A percentile compares a stretch with the other conserved stretches of the same genome.
phyloP scores from a whole-genome alignment of 2,113 vertebrate species.

The Apodemus sylvaticus region DNA sequence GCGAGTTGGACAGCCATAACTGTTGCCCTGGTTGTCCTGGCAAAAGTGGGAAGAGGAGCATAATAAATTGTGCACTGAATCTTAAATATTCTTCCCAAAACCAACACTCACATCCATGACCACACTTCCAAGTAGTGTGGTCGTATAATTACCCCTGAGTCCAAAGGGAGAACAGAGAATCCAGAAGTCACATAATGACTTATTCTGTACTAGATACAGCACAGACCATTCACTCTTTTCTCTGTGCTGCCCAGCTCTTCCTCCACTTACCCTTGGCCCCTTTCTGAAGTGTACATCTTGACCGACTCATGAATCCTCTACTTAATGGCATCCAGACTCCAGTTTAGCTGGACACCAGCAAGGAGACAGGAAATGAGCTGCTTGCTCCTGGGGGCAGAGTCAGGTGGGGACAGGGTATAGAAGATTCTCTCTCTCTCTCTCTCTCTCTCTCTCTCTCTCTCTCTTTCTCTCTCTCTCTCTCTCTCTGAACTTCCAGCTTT shows the following conservation, averaged over 20 bases:
- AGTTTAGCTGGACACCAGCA: neutral
- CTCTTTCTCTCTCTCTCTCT: too few species aligned
- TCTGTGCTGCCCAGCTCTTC: neutral
- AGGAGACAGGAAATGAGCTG: neutral
- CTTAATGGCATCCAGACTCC: neutral
- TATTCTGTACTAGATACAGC: neutral
- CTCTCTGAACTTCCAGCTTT: neutral
- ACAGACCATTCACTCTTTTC: neutral
- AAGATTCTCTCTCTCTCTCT: too few species aligned
- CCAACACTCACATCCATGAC: neutral
- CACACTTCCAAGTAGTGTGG: neutral
- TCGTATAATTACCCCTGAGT: neutral
- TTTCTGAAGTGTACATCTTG: neutral
- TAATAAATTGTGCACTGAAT: neutral
- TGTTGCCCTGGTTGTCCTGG: neutral
- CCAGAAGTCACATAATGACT: neutral
- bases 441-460: too few species aligned
- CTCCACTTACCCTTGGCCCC: neutral
- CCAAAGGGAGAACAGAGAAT: neutral
- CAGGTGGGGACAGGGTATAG: neutral
- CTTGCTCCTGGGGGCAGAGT: too few species aligned
- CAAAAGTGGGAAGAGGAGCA: neutral
- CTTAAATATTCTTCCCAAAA: conserved; percentile 9
- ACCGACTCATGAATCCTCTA: neutral
- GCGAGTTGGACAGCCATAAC: neutral